Evolutionary conservation across 2,113 vertebrate species (phyloP).

Genomic region (Hucho hucho): DNA sequence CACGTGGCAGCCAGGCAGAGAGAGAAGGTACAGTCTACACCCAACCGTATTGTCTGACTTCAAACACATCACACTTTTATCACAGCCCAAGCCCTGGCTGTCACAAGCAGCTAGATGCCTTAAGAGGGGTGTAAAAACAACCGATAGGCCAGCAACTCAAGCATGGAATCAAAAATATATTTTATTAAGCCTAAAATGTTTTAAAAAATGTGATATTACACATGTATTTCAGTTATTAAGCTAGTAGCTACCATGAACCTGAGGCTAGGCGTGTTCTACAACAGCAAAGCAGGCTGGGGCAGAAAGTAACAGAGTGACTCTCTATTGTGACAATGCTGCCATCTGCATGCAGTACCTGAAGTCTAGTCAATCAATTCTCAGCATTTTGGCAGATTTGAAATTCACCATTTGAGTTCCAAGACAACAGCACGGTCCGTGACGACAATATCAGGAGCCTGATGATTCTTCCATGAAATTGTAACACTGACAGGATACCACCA

Average conservation of each 20-base stretch:
- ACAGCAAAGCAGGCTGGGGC: not conserved
- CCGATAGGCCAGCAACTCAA: no score
- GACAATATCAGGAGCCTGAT: not conserved
- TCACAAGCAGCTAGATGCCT: not conserved
- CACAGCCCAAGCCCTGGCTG: constrained; percentile 1
- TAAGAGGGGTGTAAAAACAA: not conserved
- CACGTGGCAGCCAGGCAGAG: not conserved
- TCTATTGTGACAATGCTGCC: not conserved
- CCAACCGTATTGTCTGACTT: constrained; percentile 8
- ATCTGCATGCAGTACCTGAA: not conserved
- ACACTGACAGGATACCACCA: not conserved
- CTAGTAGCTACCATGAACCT: not conserved
- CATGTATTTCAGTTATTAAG: no score
- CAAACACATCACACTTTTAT: constrained; percentile 36
- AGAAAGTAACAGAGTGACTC: not conserved
- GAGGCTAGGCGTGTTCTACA: not conserved
- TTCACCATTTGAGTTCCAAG: no score
- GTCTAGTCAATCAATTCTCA: not conserved
- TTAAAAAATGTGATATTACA: no score
- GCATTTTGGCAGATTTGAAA: no score
- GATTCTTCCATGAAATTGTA: not conserved
- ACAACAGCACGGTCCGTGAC: no score
- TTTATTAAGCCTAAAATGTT: no score
- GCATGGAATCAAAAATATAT: no score
- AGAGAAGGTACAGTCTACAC: constrained; percentile 12